Base-by-base conservation (phyloP, 1,140 invertebrate species). In the Ceratina calcarata region DNA sequence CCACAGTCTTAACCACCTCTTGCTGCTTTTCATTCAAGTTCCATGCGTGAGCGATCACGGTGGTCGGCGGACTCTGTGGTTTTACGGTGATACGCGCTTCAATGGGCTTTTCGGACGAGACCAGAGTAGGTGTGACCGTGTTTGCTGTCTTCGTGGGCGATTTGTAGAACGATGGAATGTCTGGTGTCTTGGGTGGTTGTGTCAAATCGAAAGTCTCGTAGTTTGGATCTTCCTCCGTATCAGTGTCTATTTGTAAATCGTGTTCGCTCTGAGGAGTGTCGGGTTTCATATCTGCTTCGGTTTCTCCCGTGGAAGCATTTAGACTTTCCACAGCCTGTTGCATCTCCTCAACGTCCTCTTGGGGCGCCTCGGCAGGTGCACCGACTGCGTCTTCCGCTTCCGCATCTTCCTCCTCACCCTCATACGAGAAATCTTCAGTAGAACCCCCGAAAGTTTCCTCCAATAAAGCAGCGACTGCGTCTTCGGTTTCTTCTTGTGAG, bases 401-500 rank as follows among this genome's bases (percentile, higher is more conserved):
- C 81, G 82, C 91, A 90, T 93, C 91, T 12, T 91, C 91, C 80
- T 91, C 90, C 37, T 93, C 90, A 18, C 94, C 93, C 70, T 94
- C 93, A 76, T 93, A 92, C 0, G 94, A 92, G 37, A 94, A 94
- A 70, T 94, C 94, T 72, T 94, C 94, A 12, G 94, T 91, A 8
- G 93, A 93, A 0, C 91, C 94, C 10, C 96, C 96, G 89, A 97
- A 97, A 74, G 97, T 97, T 91, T 97, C 97, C 53, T 96, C 96
- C 27, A 98, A 90, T 7, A 98, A 91, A 10, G 97, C 97, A 2
- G 97, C 97, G 0, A 98, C 97, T 0, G 97, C 97, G 91, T 98
- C 97, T 89, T 97, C 97, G 0, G 97, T 98, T 93, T 98, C 97
- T 93, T 98, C 97, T 92, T 98, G 97, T 0, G 97, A 98, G 84